Evolutionary conservation across 2,888 invertebrate genomes (phyloP).

Genomic region (Idaea biselata): DNA sequence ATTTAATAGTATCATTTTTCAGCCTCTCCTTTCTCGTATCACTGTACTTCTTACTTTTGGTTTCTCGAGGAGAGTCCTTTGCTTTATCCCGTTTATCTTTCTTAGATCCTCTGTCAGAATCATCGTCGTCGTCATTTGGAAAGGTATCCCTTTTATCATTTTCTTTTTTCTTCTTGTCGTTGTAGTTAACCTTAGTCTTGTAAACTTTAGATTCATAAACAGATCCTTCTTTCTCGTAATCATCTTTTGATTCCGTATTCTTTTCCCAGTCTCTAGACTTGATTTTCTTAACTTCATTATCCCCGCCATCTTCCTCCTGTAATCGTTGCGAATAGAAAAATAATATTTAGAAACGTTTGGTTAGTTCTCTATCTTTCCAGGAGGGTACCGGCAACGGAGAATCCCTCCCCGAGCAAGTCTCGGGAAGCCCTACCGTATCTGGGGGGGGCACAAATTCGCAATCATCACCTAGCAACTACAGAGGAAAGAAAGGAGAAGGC

Average conservation of each 20-base stretch:
- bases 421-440: no score
- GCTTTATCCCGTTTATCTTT: conserved; percentile 68
- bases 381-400: no score
- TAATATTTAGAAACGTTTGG: background rate
- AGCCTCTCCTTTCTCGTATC: conserved; percentile 73
- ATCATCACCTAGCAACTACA: no score
- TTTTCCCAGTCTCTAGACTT: conserved; percentile 74
- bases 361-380: background rate
- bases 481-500: no score
- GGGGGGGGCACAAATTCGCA: no score
- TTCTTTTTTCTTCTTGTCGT: conserved; percentile 75
- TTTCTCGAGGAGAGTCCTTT: conserved; percentile 70
- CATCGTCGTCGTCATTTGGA: conserved; percentile 69
- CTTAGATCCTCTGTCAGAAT: conserved; percentile 55
- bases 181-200: conserved; percentile 58
- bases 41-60: conserved; percentile 74
- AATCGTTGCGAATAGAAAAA: conserved; percentile 24
- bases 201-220: conserved; percentile 69
- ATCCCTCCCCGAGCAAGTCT: no score
- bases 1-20: conserved; percentile 56
- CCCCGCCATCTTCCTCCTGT: conserved; percentile 68
- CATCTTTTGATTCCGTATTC: conserved; percentile 56
- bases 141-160: conserved; percentile 62
- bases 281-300: conserved; percentile 72
- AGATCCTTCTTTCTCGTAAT: conserved; percentile 58